Base-by-base conservation (phyloP, 2,113 vertebrate genomes). In the Polypterus bichir region DNA sequence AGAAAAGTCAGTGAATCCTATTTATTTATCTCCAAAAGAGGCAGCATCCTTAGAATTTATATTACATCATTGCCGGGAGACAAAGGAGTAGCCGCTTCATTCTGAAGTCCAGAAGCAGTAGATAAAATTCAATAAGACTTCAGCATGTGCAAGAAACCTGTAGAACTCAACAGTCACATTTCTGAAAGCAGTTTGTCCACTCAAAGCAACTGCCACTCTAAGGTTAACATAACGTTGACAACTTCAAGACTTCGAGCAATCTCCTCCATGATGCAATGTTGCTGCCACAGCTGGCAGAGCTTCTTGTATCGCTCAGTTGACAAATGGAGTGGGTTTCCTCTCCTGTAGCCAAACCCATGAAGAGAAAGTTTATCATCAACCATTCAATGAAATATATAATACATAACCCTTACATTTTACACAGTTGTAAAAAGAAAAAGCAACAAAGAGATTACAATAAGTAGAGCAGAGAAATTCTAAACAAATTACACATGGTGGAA, bases 181-280 rank as follows among this genome's bases (percentile, higher is more conserved):
- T 5, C 9, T 55, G 54, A 8, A 6, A 55, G 9, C 5, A 3
- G 44, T 8, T 10, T 55, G 5, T 46, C 55, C 6, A 62, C 67
- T 95, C 83, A 98, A 65, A 97, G 83, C 77, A 91, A 86, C 65
- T 97, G 92, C 96, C 96, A 98, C 72, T 96, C 95, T 68, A 97
- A 91, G 77, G 91, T 89, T 64, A 94, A 93, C 83, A 96, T 74
- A 69, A 93, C 82, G 60, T 91, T 96, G 78, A 90, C 92, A 0
- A 89, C 89, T 81, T 99, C 96, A 65, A 94, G 89, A 76, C 87
- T 94, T 59, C 93, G 92, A 61, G 92, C 92, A 45, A 99, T 99
- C 77, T 98, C 92, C 71, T 98, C 94, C 78, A 97, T 82, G 73
- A 98, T 92, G 78, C 96, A 95, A 74, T 99, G 96, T 45, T 98